Evolutionary conservation across 1,140 invertebrate species (phyloP).

Genomic region (Zaprionus africanus): DNA sequence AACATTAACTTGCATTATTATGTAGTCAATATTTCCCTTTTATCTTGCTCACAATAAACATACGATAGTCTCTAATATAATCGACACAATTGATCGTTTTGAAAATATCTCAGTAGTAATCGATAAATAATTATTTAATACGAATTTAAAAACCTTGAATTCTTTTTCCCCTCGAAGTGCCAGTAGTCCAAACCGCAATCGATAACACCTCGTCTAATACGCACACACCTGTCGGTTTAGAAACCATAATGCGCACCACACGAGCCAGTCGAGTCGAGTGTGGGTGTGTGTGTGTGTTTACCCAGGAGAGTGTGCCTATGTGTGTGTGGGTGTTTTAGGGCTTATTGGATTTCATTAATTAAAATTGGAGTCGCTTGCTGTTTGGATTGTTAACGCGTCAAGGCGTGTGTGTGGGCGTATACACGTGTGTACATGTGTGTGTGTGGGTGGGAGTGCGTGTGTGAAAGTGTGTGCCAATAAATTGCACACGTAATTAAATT

Average conservation of each 20-base stretch:
- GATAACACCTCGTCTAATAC: neutral
- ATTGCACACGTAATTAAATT: constrained; percentile 72
- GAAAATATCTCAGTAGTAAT: neutral
- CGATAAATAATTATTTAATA: neutral
- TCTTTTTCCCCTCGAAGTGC: no score
- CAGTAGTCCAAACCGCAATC: neutral
- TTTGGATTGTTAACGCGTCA: constrained; percentile 54
- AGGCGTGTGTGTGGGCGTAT: constrained; percentile 38
- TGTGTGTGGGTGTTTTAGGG: constrained; percentile 22
- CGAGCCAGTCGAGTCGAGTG: constrained; percentile 11
- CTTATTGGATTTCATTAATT: constrained; percentile 77
- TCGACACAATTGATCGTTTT: neutral
- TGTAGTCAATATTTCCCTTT: no score
- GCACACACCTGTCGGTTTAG: neutral
- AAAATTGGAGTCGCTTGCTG: constrained; percentile 60
- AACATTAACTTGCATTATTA: no score
- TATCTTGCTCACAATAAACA: no score
- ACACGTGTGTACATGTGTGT: neutral
- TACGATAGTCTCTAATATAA: neutral
- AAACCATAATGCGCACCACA: constrained; percentile 50
- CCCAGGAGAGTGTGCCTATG: neutral
- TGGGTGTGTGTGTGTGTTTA: constrained; percentile 12
- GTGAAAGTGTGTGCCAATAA: constrained; percentile 35
- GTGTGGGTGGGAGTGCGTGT: constrained; percentile 18
- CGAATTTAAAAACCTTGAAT: neutral